A percentile compares a stretch with the other conserved stretches of the same genome.
phyloP scores from a whole-genome alignment of 2,797 vertebrate genomes.

The Gouania willdenowi region DNA sequence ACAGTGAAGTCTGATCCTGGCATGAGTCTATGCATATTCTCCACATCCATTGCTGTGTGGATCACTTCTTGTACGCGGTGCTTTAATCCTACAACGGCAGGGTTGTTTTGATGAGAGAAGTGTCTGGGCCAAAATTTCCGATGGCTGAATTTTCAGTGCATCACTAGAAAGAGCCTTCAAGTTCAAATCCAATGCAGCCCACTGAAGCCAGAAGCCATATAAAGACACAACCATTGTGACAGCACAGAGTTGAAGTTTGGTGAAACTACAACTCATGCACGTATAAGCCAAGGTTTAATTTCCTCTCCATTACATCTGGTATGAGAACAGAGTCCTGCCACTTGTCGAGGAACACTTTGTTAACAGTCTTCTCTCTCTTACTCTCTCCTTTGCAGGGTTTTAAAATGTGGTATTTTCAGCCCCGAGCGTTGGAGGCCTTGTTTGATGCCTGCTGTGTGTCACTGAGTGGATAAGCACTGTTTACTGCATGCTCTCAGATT shows the following conservation, averaged over 20 bases:
- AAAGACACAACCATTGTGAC: constrained; percentile 44
- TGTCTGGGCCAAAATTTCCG: too few species aligned
- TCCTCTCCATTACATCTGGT: constrained; percentile 39
- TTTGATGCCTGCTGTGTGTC: constrained; percentile 53
- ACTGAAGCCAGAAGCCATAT: constrained; percentile 45
- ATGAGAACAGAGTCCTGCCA: constrained; percentile 20
- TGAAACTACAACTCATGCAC: constrained; percentile 39
- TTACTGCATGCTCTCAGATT: constrained; percentile 48
- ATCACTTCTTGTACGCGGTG: too few species aligned
- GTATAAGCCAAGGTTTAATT: constrained; percentile 29
- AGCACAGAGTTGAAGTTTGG: constrained; percentile 24
- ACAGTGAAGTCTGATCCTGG: too few species aligned
- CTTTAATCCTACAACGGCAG: too few species aligned
- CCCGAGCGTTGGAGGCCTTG: constrained; percentile 24
- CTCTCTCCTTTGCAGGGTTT: constrained; percentile 25
- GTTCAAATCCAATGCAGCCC: constrained; percentile 28
- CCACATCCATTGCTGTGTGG: too few species aligned
- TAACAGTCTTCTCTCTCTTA: constrained; percentile 25
- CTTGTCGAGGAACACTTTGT: constrained; percentile 19
- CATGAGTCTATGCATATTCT: too few species aligned
- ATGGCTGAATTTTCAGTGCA: too few species aligned
- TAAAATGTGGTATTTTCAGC: constrained; percentile 50
- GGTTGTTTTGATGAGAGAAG: too few species aligned
- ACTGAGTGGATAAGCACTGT: constrained; percentile 25
- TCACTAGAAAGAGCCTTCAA: too few species aligned